These are phyloP conservation scores for Acanthis flammea DNA, from an alignment of 2,797 vertebrate genomes.

Conservation along the genomic window DNA sequence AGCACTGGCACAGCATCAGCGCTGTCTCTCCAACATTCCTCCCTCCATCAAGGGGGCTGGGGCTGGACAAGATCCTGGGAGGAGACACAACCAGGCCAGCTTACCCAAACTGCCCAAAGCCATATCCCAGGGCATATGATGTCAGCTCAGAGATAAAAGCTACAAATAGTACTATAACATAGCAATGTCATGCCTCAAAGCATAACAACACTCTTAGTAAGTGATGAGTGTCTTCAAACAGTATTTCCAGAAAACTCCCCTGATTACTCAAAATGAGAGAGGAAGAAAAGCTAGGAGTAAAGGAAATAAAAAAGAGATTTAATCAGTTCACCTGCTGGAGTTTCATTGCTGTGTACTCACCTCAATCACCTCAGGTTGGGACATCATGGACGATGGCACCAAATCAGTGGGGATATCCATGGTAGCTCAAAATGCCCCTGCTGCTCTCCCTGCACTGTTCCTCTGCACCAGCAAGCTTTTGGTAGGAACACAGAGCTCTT, in stretches of 20 bases:
- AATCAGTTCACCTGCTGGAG: background rate
- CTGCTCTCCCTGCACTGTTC: background rate
- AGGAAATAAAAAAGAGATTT: background rate
- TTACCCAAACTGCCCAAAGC: background rate
- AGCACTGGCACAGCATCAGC: background rate
- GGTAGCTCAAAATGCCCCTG: background rate
- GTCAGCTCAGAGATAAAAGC: background rate
- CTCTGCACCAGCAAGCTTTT: background rate
- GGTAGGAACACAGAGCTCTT: background rate
- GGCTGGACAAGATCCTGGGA: background rate
- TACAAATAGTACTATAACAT: background rate
- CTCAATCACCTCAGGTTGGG: conserved; percentile 66
- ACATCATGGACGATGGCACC: conserved; percentile 62
- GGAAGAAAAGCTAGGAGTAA: background rate
- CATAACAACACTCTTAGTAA: background rate
- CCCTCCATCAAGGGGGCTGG: background rate
- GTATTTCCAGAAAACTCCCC: background rate
- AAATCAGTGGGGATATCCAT: conserved; percentile 63
- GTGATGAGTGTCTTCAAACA: background rate
- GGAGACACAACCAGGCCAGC: background rate
- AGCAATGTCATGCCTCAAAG: background rate
- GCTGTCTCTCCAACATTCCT: background rate
- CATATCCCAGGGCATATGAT: background rate
- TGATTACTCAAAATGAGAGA: background rate
- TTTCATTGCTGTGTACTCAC: background rate